Evolutionary conservation across 2,888 invertebrate genomes (phyloP), one percentile per base, ranked within the genome.

Genomic region (Standfussiana lucernea): DNA sequence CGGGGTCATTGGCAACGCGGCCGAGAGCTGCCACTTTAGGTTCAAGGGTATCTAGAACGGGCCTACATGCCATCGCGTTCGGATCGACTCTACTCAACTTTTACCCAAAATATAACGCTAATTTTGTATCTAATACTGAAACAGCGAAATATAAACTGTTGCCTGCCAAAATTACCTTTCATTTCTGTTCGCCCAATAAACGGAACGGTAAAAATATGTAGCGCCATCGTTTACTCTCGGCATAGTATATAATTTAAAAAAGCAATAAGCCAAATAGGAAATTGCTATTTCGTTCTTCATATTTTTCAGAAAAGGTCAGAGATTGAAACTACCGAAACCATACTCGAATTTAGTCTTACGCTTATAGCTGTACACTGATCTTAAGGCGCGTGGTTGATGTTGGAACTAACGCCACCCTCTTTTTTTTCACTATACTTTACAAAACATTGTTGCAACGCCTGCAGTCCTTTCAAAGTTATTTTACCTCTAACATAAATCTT

Each of bases 1-100:
- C 95, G 96, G 96, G 97, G 97, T 97, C 97, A 97, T 97, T 97
- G 97, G 96, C 97, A 96, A 97, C 94, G 95, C 96, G 97, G 95
- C 95, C 96, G 95, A 95, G 94, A 95, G 96, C 96, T 96, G 97
- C 97, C 96, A 95, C 96, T 96, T 91, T 95, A 96, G 95, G 97
- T 97, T 97, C 96, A 96, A 96, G 96, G 96, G 96, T 96, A 96
- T 93, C 92, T 93, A 92, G 92, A 93, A 90, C 90, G 84, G 94
- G 94, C 91, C 93, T 94, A 96, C 95, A 95, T 95, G 94, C 91
- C 88, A 86, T 88, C 89, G 84, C 84, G 88, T 88, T 89, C 87
- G 62, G 65, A 61, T 64, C 37, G 76, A 84, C 75, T 79, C 66
- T 83, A 75, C 82, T 77, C 61, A 67, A n/a, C 68, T 72, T 64